Evolutionary conservation across 1,140 invertebrate species (phyloP).

Genomic region (Oncopodura yosiiana): DNA sequence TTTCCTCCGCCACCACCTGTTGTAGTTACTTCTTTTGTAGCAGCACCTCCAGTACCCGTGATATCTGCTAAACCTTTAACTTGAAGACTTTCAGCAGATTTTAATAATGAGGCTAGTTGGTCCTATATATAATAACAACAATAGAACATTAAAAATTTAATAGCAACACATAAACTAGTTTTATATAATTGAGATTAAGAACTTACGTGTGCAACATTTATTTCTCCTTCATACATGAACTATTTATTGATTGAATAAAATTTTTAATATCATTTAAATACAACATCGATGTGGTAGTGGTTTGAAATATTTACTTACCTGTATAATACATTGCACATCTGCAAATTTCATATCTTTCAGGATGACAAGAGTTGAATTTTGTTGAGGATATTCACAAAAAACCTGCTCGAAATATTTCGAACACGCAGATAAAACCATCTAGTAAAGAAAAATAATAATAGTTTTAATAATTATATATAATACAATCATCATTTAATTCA

Average conservation of each 20-base stretch:
- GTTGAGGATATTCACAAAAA: slow-evolving; percentile 77
- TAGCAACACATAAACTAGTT: background rate
- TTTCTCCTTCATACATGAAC: slow-evolving; percentile 93
- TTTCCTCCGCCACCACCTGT: slow-evolving; percentile 48
- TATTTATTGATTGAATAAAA: too few species aligned
- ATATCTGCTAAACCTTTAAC: slow-evolving; percentile 70
- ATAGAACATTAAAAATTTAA: slow-evolving; percentile 14
- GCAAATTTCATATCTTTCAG: slow-evolving; percentile 73
- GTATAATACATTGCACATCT: slow-evolving; percentile 73
- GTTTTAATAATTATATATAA: too few species aligned
- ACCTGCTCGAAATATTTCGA: slow-evolving; percentile 80
- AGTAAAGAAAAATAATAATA: slow-evolving; percentile 43
- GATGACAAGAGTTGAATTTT: slow-evolving; percentile 66
- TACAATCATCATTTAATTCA: too few species aligned
- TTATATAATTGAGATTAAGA: slow-evolving; percentile 5
- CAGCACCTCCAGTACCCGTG: slow-evolving; percentile 27
- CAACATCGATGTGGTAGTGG: too few species aligned
- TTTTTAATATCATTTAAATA: too few species aligned
- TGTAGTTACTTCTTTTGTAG: slow-evolving; percentile 7
- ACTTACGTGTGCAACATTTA: slow-evolving; percentile 83
- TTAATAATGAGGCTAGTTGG: slow-evolving; percentile 69
- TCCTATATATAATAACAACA: slow-evolving; percentile 46
- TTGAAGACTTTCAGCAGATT: slow-evolving; percentile 80
- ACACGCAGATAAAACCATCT: slow-evolving; percentile 63
- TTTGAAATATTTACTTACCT: too few species aligned